Evolutionary conservation across 2,888 invertebrate genomes (phyloP).

Genomic region (Dione vanillae): DNA sequence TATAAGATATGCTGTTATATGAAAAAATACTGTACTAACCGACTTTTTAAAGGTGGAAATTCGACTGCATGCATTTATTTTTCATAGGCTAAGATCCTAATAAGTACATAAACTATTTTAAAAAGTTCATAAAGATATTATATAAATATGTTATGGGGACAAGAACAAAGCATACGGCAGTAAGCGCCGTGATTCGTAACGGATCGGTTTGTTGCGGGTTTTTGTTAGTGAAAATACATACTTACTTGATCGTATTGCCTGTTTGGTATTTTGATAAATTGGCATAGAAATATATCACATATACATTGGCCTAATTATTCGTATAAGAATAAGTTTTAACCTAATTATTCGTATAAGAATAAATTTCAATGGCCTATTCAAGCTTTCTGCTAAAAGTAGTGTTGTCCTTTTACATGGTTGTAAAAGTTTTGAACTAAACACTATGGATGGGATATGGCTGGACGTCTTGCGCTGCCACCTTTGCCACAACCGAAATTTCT

Average conservation of each 20-base stretch:
- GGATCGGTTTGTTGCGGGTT: neutral
- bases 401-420: constrained; percentile 21
- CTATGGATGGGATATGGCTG: constrained; percentile 79
- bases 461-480: constrained; percentile 74
- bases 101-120: neutral
- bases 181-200: constrained; percentile 8
- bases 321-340: neutral
- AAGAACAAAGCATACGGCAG: constrained; percentile 25
- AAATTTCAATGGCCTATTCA: neutral
- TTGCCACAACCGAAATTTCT: constrained; percentile 71
- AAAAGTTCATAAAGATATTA: neutral
- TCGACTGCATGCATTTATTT: too few species aligned
- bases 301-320: neutral
- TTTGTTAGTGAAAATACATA: constrained; percentile 6
- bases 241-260: neutral
- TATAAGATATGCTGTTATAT: too few species aligned
- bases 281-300: neutral
- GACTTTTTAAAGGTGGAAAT: too few species aligned
- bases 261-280: neutral
- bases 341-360: neutral
- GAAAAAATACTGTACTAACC: too few species aligned
- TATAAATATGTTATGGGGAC: neutral
- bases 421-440: constrained; percentile 54
- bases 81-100: neutral
- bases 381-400: neutral